Base-by-base conservation (phyloP, 2,888 invertebrate genomes). In the Hydroisotoma schaefferi region DNA sequence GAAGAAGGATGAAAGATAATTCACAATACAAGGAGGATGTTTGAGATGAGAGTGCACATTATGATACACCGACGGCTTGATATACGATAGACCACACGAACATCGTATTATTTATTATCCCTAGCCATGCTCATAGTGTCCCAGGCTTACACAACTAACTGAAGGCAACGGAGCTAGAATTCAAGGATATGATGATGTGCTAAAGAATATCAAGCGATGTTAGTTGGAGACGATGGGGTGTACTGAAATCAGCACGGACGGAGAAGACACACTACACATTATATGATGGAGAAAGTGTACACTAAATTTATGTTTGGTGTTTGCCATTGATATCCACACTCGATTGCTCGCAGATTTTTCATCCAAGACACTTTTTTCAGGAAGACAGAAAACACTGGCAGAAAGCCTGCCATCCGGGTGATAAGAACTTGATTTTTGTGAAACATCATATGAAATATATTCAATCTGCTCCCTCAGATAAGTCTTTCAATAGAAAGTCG, bases 271-370 rank as follows among this genome's bases (percentile, higher is more conserved):
- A n/a, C n/a, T n/a, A n/a, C n/a, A n/a, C n/a, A 26, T 40, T 52
- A 54, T 40, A 56, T 37, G 44, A 49, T 22, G 38, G n/a, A 48
- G 38, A 55, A 56, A 65, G 65, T 66, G 59, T 65, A 70, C 67
- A 70, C 55, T 60, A 66, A 68, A 71, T 71, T 67, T 71, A 69
- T 71, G 69, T 71, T 65, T 69, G 71, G 69, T 71, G 71, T 69
- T 69, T 71, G 65, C 67, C 66, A 68, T 69, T 69, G 71, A 71
- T 71, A 71, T 69, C 69, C 69, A 71, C 71, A 71, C 71, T 71
- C 69, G 71, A 71, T 71, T 71, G 71, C 71, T 67, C 69, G 64
- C 69, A 71, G 71, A 71, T 71, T 71, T 71, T 71, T 71, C 71
- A 71, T 71, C 69, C 71, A 67, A 70, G 69, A 71, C 71, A 71